phyloP scores from a whole-genome alignment of 2,113 vertebrate genomes.

The Myiopsitta monachus region DNA sequence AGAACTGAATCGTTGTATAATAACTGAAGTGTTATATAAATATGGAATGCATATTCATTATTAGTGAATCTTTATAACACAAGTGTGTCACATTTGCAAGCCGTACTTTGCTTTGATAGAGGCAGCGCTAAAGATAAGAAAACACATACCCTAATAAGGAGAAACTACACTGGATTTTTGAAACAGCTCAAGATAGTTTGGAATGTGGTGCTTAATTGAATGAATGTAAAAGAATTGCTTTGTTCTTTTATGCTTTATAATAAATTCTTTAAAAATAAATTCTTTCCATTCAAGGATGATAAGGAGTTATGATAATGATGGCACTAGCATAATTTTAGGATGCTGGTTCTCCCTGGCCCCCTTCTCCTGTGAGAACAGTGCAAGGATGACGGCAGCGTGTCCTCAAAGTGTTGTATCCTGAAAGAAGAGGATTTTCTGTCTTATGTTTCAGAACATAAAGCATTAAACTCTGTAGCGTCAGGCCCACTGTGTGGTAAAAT shows the following conservation, averaged over 20 bases:
- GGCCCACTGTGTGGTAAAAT: not conserved
- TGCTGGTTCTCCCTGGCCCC: not conserved
- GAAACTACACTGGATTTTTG: constrained; percentile 27
- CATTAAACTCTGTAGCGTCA: not conserved
- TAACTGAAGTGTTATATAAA: not conserved
- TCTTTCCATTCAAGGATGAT: constrained; percentile 36
- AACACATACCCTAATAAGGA: constrained; percentile 64
- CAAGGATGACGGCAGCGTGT: not conserved
- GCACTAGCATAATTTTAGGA: not conserved
- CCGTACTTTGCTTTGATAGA: not conserved
- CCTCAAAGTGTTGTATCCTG: not conserved
- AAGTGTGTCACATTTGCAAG: not conserved
- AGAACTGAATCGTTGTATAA: not conserved
- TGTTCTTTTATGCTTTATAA: constrained; percentile 27
- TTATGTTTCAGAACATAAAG: not conserved
- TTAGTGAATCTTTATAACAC: not conserved
- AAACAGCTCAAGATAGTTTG: constrained; percentile 9
- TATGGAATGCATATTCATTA: not conserved
- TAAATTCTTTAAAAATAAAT: constrained; percentile 39
- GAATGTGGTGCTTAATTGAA: constrained; percentile 58
- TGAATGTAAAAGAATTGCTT: constrained; percentile 43
- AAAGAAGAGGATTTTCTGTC: not conserved
- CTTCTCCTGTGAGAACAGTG: not conserved
- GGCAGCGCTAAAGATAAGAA: constrained; percentile 27
- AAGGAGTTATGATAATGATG: not conserved